Base-by-base conservation (phyloP, 2,888 invertebrate species). In the Agonopterix arenella region DNA sequence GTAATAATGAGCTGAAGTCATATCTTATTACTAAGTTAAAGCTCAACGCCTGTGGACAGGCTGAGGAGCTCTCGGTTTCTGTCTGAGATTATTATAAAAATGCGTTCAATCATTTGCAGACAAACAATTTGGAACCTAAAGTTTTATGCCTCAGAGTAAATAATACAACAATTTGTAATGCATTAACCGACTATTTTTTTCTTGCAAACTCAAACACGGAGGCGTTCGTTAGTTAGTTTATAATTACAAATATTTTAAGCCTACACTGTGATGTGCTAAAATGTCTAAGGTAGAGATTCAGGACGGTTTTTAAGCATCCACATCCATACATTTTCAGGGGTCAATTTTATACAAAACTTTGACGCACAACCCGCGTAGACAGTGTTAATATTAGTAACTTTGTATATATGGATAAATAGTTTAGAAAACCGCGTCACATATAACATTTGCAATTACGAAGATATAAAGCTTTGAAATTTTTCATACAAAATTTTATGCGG, bases 1-100 rank as follows among this genome's bases (percentile, higher is more conserved):
- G 72, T 78, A 77, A 78, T 80, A 84, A 84, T 80, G 77, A 82
- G 76, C 70, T 73, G 70, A 77, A 84, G 82, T 83, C 84, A 80
- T 83, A 84, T 80, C 80, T 85, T 80, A 81, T 83, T 81, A 84
- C 80, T 76, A 81, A 80, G 76, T 81, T 79, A 72, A 78, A 76
- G 76, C 80, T 73, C 73, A 76, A 77, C 73, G 68, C 61, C 70
- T 73, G 76, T 64, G 71, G 82, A 82, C 82, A 80, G 80, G 69
- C 67, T 68, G 70, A 64, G 70, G 62, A 73, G 75, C 73, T 76
- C 72, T 72, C 28, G 28, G 73, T 60, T 71, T 4, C 43, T 11
- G 1, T 13, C 11, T 40, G 11, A 11, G n/a, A 43, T 11, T 11
- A 43, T 8, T 11, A 8, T 43, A 11, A 43, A 43, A 43, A 43